These are phyloP conservation scores for Anolis carolinensis DNA, from an alignment of 2,113 vertebrate species.

Conservation along the genomic window DNA sequence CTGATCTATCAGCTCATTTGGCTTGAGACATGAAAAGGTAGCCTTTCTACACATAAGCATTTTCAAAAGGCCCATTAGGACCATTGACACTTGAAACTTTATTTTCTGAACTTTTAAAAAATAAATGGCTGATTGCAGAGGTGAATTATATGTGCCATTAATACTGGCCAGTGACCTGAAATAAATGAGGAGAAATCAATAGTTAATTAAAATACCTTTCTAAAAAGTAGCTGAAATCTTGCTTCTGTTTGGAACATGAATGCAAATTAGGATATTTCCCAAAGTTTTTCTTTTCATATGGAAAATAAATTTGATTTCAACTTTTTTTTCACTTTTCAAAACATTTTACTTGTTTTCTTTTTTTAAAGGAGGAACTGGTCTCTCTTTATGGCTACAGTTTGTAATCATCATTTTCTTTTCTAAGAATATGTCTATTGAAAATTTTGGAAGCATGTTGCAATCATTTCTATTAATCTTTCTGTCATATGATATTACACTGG, in stretches of 20 bases:
- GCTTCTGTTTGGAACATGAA: conserved; percentile 54
- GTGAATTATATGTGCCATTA: conserved; percentile 52
- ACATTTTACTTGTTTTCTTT: background rate
- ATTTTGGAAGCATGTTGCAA: background rate
- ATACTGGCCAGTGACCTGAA: conserved; percentile 61
- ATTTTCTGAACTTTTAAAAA: conserved; percentile 16
- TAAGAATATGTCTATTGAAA: accelerated
- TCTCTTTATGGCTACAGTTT: background rate
- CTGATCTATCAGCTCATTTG: conserved; percentile 22
- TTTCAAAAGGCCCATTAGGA: conserved; percentile 42
- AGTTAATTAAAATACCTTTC: conserved; percentile 66
- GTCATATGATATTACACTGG: background rate
- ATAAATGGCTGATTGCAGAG: conserved; percentile 25
- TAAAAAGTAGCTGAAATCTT: conserved; percentile 35
- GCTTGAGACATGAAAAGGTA: conserved; percentile 37
- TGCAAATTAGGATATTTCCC: conserved; percentile 52
- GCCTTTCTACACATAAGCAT: conserved; percentile 29
- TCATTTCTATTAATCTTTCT: background rate
- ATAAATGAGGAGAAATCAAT: conserved; percentile 64
- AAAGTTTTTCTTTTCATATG: conserved; percentile 27
- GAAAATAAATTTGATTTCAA: conserved; percentile 48
- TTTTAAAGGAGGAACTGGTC: background rate
- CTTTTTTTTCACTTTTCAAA: conserved; percentile 39
- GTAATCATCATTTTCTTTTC: background rate
- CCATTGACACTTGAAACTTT: conserved; percentile 46